Evolutionary conservation across 2,888 invertebrate species (phyloP).

Genomic region (Synanthedon tipuliformis): DNA sequence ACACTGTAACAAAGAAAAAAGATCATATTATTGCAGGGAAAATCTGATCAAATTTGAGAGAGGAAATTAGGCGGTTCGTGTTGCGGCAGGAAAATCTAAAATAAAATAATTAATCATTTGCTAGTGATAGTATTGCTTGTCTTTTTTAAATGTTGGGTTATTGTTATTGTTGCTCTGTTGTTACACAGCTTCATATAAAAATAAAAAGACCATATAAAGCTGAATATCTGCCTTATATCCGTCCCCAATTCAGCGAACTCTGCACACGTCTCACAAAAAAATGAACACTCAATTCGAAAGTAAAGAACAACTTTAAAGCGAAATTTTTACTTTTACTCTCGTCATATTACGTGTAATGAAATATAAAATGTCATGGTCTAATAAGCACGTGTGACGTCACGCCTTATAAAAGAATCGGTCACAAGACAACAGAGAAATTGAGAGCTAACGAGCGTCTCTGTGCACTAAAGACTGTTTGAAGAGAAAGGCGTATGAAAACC

Average conservation of each 20-base stretch:
- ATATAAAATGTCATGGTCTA: conserved; percentile 7
- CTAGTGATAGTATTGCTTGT: no score
- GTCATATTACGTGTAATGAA: conserved; percentile 11
- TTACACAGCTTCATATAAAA: no score
- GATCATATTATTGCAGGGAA: not conserved
- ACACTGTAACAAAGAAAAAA: conserved; percentile 61
- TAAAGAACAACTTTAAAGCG: conserved; percentile 11
- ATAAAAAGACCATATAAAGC: no score
- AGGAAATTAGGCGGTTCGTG: no score
- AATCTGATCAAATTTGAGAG: not conserved
- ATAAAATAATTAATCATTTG: no score
- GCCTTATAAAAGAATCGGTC: not conserved
- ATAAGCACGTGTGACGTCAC: not conserved
- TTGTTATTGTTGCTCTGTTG: no score
- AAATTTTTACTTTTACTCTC: conserved; percentile 4
- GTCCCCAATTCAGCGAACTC: no score
- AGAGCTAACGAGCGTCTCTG: conserved; percentile 26
- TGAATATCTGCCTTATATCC: no score
- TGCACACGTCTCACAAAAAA: no score
- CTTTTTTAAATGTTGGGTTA: no score
- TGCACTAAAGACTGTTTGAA: conserved; percentile 29
- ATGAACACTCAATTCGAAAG: conserved; percentile 12
- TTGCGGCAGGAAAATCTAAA: no score
- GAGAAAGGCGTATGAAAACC: conserved; percentile 42
- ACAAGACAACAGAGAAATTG: not conserved